A percentile compares a stretch with the other conserved stretches of the same genome.
These are phyloP conservation scores for Nematostella vectensis DNA, from an alignment of 92 coral and sea anemone genomes.

Conservation along the genomic window DNA sequence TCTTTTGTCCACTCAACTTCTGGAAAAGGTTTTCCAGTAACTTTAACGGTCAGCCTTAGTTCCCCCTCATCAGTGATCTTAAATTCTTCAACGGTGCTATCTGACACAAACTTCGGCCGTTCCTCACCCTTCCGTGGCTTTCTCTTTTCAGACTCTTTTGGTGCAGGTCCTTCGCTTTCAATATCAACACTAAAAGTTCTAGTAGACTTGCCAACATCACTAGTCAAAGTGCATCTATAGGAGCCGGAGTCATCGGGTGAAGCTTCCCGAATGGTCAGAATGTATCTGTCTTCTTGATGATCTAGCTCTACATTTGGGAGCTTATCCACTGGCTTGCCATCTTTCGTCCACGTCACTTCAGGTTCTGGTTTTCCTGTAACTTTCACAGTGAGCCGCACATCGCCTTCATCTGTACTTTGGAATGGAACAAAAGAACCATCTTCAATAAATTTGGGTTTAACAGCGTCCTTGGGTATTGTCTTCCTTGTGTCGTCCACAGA, in stretches of 20 bases:
- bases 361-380: constrained; percentile 53
- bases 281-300: constrained; percentile 38
- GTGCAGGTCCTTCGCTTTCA: constrained; percentile 31
- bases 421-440: constrained; percentile 18
- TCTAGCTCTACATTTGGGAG: constrained; percentile 41
- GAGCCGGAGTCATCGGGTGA: constrained; percentile 62
- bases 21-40: too few species aligned
- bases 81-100: too few species aligned
- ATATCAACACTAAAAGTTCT: constrained; percentile 67
- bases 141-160: background rate
- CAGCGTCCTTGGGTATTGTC: constrained; percentile 15
- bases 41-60: too few species aligned
- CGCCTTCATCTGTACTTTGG: constrained; percentile 25
- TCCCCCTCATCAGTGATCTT: too few species aligned
- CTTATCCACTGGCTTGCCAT: constrained; percentile 41
- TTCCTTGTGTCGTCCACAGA: constrained; percentile 24
- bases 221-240: constrained; percentile 66
- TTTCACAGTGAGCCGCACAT: constrained; percentile 28
- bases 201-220: constrained; percentile 42
- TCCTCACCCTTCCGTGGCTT: background rate
- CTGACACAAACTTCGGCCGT: too few species aligned
- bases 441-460: constrained; percentile 13
- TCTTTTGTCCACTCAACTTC: too few species aligned
- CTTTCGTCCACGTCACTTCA: constrained; percentile 50
- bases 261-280: constrained; percentile 62